phyloP scores from a whole-genome alignment of 2,797 vertebrate species.

The Pelobates cultripes region DNA sequence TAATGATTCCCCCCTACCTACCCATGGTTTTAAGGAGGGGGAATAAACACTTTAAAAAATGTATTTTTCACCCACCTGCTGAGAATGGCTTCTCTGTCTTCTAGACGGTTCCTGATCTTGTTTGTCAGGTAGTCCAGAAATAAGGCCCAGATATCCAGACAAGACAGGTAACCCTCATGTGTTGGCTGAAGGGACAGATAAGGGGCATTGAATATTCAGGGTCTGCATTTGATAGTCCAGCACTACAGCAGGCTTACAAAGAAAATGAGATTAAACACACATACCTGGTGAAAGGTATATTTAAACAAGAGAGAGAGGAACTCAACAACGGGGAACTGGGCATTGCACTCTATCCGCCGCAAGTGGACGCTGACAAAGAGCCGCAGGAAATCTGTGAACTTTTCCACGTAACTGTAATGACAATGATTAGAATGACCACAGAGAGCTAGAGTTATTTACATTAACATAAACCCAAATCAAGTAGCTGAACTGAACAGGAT shows the following conservation, averaged over 20 bases:
- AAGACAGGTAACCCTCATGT: constrained; percentile 96
- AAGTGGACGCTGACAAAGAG: constrained; percentile 97
- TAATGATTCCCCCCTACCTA: no score
- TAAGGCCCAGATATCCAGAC: constrained; percentile 96
- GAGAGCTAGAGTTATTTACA: no score
- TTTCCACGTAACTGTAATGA: constrained; percentile 90
- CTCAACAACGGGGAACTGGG: constrained; percentile 95
- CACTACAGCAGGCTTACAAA: background rate
- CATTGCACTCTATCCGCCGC: constrained; percentile 93
- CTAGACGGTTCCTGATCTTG: constrained; percentile 93
- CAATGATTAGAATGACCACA: background rate
- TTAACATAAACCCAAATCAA: no score
- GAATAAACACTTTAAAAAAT: no score
- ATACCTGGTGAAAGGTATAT: constrained; percentile 98
- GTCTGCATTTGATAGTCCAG: background rate
- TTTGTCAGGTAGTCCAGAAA: constrained; percentile 97
- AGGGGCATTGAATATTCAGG: background rate
- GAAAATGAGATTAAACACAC: background rate
- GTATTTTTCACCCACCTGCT: constrained; percentile 80
- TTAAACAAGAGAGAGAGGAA: constrained; percentile 95
- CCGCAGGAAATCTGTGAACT: constrained; percentile 96
- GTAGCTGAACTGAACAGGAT: background rate
- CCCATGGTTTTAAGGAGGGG: no score
- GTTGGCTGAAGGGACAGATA: constrained; percentile 79
- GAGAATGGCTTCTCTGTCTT: constrained; percentile 91